A percentile compares a stretch with the other conserved stretches of the same genome.
Conservation (phyloP, 2,888 invertebrate genomes). For the Orgyia antiqua region DNA sequence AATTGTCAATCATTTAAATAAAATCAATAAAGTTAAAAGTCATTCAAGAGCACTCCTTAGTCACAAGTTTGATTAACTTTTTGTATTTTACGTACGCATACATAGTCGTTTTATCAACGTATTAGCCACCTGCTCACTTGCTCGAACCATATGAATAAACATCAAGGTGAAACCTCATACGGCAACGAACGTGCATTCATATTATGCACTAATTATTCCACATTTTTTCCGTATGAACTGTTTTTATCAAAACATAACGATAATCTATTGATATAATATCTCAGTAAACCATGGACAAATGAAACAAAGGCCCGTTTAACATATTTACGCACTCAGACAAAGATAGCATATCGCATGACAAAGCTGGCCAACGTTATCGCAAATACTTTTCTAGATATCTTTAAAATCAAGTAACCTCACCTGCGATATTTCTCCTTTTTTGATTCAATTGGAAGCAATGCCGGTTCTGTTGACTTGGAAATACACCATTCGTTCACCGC, state of each 20-base stretch:
- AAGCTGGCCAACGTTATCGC: constrained; percentile 52
- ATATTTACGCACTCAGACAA: constrained; percentile 37
- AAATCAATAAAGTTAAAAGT: too few species aligned
- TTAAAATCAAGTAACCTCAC: constrained; percentile 56
- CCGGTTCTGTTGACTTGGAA: constrained; percentile 60
- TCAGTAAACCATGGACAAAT: constrained; percentile 19
- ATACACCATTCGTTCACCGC: constrained; percentile 75
- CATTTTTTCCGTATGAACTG: constrained; percentile 10
- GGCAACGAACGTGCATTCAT: constrained; percentile 28
- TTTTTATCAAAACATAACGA: constrained; percentile 4
- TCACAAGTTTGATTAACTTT: too few species aligned
- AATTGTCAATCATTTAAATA: too few species aligned
- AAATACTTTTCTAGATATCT: constrained; percentile 52
- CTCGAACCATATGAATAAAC: constrained; percentile 65
- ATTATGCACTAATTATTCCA: constrained; percentile 32
- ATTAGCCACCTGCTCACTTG: constrained; percentile 37
- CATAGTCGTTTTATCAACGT: not conserved
- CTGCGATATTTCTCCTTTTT: constrained; percentile 76
- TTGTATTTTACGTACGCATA: not conserved
- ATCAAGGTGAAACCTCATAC: constrained; percentile 64
- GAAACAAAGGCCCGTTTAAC: constrained; percentile 49
- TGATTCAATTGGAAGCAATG: constrained; percentile 63
- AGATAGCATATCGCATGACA: constrained; percentile 60
- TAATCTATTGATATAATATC: constrained; percentile 1
- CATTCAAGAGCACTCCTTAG: too few species aligned